Conservation (phyloP, 92 coral and sea anemone species). For the Zoanthus sociatus region DNA sequence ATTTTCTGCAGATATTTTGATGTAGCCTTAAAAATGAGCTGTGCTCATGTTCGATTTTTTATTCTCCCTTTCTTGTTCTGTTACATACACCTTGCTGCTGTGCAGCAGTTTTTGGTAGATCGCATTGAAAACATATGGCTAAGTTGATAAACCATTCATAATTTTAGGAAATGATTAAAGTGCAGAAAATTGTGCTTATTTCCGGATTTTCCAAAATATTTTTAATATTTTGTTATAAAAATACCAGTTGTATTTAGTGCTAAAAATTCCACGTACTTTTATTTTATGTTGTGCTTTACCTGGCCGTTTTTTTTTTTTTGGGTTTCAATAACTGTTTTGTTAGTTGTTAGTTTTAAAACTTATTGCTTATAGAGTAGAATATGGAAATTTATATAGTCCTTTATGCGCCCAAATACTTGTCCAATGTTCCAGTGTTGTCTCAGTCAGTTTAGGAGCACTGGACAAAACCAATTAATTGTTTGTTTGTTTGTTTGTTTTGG, state of each 20-base stretch:
- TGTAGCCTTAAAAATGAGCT: neutral
- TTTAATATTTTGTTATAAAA: neutral
- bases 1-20: neutral
- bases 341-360: neutral
- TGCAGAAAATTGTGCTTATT: neutral
- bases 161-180: neutral
- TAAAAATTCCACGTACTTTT: neutral
- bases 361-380: neutral
- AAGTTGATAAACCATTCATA: neutral
- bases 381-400: neutral
- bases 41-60: constrained; percentile 3
- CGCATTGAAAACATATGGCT: neutral
- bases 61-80: neutral
- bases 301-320: neutral
- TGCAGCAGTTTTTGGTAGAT: constrained; percentile 12
- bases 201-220: neutral
- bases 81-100: constrained; percentile 32
- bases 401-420: neutral
- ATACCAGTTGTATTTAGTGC: neutral
- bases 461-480: neutral
- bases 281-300: constrained; percentile 4
- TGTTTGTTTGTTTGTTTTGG: too few relatives aligned
- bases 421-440: neutral
- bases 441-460: neutral
- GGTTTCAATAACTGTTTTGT: neutral